Evolutionary conservation across 2,797 vertebrate species (phyloP).

Genomic region (Siniperca undulata): DNA sequence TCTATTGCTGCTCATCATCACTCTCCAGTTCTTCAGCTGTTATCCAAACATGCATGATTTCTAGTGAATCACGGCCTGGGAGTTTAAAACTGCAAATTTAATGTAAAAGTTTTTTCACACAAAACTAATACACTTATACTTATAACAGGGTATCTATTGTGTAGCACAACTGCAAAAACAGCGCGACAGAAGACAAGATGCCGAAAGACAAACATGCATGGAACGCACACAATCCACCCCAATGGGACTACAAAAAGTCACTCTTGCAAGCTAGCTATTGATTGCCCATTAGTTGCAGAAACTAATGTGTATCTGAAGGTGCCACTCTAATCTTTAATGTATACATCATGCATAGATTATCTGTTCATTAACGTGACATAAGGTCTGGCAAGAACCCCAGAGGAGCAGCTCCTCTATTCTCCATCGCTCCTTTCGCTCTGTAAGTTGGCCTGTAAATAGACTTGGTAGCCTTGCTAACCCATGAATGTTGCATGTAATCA

Average conservation of each 20-base stretch:
- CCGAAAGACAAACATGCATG: slow-evolving; percentile 14
- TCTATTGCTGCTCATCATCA: not conserved
- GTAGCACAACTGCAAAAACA: not conserved
- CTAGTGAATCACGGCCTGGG: not conserved
- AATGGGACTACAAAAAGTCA: slow-evolving; percentile 44
- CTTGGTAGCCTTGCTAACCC: slow-evolving; percentile 37
- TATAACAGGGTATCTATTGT: not conserved
- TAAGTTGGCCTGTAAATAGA: slow-evolving; percentile 46
- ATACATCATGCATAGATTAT: slow-evolving; percentile 77
- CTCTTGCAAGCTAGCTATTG: slow-evolving; percentile 51
- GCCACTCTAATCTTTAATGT: slow-evolving; percentile 64
- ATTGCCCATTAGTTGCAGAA: slow-evolving; percentile 58
- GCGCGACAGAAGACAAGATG: not conserved
- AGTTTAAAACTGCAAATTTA: not conserved
- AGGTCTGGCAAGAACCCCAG: slow-evolving; percentile 47
- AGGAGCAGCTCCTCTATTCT: slow-evolving; percentile 24
- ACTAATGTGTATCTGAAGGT: slow-evolving; percentile 64
- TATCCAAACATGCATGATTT: not conserved
- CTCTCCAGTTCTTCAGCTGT: not conserved
- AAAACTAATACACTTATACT: not conserved
- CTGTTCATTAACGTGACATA: slow-evolving; percentile 76
- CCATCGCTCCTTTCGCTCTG: not conserved
- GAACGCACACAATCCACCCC: not conserved
- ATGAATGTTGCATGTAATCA: slow-evolving; percentile 70
- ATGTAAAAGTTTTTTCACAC: not conserved